phyloP scores from a whole-genome alignment of 2,113 vertebrate genomes.

The Hystrix cristata region DNA sequence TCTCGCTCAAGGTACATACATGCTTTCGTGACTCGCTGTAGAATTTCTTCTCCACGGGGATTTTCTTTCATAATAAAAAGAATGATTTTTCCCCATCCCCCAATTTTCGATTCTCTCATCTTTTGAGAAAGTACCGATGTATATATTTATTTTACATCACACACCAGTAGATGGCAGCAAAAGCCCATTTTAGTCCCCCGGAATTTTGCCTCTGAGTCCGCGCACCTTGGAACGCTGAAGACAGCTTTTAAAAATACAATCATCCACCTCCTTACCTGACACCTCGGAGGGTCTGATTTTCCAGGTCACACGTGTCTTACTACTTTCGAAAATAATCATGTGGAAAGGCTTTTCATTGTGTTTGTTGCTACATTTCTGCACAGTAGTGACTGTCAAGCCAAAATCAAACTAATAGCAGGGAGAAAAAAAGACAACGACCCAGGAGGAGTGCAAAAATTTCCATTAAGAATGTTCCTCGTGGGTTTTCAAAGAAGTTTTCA shows the following conservation, averaged over 20 bases:
- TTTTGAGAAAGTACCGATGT: neutral
- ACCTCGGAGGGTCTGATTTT: conserved; percentile 78
- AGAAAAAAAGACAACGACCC: neutral
- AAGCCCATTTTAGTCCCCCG: conserved; percentile 12
- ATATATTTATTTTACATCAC: rapidly evolving
- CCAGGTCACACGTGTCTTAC: conserved; percentile 75
- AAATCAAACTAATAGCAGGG: conserved; percentile 70
- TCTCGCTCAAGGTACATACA: neutral
- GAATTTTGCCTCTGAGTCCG: rapidly evolving
- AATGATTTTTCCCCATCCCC: neutral
- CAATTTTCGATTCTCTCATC: neutral
- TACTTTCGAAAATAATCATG: conserved; percentile 83
- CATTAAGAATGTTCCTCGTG: conserved; percentile 61
- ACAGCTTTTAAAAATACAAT: conserved; percentile 70
- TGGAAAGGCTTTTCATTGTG: conserved; percentile 82
- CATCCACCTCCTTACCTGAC: conserved; percentile 16
- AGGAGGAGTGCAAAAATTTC: conserved; percentile 69
- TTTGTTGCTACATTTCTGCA: conserved; percentile 73
- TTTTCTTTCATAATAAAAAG: conserved; percentile 28
- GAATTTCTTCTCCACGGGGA: conserved; percentile 7
- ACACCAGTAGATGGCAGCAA: conserved; percentile 89
- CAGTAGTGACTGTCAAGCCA: conserved; percentile 57
- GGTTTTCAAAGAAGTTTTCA: conserved; percentile 76
- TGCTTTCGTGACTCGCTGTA: neutral
- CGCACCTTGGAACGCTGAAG: neutral